Percentiles rank a stretch among this genome's conserved stretches.
These are phyloP conservation scores for Agrenia bidenticulata DNA, from an alignment of 2,888 invertebrate species.

Conservation along the genomic window DNA sequence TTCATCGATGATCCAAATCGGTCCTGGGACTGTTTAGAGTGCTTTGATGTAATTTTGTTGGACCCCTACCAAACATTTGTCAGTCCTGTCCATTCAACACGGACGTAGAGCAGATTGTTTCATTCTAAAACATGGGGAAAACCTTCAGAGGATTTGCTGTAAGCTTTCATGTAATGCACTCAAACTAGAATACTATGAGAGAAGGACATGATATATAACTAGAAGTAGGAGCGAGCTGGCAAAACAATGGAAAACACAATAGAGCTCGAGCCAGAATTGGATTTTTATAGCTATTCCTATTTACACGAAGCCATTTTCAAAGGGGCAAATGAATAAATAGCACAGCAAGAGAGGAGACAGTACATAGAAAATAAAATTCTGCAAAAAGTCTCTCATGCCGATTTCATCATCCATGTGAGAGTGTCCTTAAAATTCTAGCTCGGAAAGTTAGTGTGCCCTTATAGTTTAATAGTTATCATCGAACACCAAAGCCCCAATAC, in stretches of 20 bases:
- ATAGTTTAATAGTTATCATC: no score
- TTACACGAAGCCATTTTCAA: neutral
- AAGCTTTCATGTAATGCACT: no score
- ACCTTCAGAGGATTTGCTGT: neutral
- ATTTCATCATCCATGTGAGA: no score
- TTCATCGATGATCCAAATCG: no score
- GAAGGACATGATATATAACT: neutral
- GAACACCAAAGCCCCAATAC: no score
- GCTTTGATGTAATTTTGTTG: constrained; percentile 22
- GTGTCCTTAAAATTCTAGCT: no score
- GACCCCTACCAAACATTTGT: constrained; percentile 26
- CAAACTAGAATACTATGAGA: no score
- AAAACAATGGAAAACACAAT: constrained; percentile 8
- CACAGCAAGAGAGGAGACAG: constrained; percentile 11
- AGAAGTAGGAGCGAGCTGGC: neutral
- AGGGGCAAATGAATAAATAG: constrained; percentile 7
- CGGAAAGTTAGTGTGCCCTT: no score
- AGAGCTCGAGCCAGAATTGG: constrained; percentile 2
- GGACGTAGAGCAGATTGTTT: constrained; percentile 6
- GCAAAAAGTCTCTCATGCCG: no score
- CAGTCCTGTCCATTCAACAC: constrained; percentile 10
- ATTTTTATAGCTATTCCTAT: constrained; percentile 6
- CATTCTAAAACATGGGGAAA: neutral
- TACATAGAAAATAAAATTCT: no score
- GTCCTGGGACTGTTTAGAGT: neutral